These are phyloP conservation scores for Drosophila navojoa DNA, from an alignment of 1,140 invertebrate species.

Conservation along the genomic window DNA sequence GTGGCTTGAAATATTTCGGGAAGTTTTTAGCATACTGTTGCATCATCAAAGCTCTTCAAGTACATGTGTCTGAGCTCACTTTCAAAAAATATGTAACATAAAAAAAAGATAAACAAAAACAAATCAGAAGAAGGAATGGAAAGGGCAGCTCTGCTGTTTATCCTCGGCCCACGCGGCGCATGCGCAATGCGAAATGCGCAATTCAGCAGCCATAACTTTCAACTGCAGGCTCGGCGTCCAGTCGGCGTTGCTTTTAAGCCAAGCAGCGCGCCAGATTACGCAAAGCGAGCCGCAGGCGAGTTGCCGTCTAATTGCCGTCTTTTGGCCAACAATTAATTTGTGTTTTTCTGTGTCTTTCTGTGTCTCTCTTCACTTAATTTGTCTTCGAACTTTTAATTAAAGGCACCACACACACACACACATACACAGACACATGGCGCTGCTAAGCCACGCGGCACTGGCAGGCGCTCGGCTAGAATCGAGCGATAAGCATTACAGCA, in stretches of 20 bases:
- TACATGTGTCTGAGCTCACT: constrained; percentile 45
- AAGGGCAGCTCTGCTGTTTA: constrained; percentile 5
- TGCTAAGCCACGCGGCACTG: constrained; percentile 30
- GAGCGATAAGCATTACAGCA: constrained; percentile 45
- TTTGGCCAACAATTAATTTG: constrained; percentile 52
- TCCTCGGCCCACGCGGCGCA: constrained; percentile 46
- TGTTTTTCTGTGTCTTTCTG: constrained; percentile 2
- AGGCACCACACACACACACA: constrained; percentile 27
- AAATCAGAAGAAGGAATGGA: constrained; percentile 6
- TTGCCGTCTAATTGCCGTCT: constrained; percentile 20
- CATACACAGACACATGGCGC: not conserved
- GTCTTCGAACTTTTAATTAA: constrained; percentile 52
- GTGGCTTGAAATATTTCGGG: not conserved
- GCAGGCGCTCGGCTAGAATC: constrained; percentile 43
- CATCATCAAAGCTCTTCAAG: constrained; percentile 39
- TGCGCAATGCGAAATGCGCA: constrained; percentile 25
- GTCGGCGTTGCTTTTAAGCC: constrained; percentile 45
- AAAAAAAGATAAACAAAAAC: constrained; percentile 8
- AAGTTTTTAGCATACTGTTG: constrained; percentile 20
- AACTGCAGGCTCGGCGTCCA: constrained; percentile 67
- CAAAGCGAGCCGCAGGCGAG: constrained; percentile 32
- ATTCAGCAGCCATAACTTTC: constrained; percentile 19
- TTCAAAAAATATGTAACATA: constrained; percentile 43
- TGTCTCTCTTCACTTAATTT: constrained; percentile 25
- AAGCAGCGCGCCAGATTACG: not conserved